A percentile compares a stretch with the other conserved stretches of the same genome.
Conservation (phyloP, 2,113 vertebrate species). For the Macroglossus sobrinus region DNA sequence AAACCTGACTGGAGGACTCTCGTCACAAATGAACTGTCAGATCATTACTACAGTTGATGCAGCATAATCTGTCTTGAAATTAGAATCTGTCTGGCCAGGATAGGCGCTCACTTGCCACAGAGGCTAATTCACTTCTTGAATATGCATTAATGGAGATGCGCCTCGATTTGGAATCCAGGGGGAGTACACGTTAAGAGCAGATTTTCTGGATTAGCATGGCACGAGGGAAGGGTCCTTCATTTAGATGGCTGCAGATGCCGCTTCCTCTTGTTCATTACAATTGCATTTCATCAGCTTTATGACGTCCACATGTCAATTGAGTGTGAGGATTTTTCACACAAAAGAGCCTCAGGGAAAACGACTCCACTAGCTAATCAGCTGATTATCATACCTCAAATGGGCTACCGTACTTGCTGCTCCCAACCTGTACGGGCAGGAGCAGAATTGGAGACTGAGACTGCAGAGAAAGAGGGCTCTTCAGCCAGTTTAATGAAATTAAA, state of each 20-base stretch:
- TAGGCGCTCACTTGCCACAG: slow-evolving; percentile 86
- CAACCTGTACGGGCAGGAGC: slow-evolving; percentile 83
- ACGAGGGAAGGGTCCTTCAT: slow-evolving; percentile 96
- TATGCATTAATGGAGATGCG: slow-evolving; percentile 97
- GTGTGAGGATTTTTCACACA: slow-evolving; percentile 99
- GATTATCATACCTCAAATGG: slow-evolving; percentile 99
- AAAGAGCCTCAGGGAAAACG: slow-evolving; percentile 99
- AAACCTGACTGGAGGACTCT: slow-evolving; percentile 92
- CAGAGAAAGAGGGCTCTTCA: slow-evolving; percentile 78
- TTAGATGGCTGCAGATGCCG: slow-evolving; percentile 97
- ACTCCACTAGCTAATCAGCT: slow-evolving; percentile 99
- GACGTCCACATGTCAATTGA: slow-evolving; percentile 99
- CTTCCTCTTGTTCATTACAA: slow-evolving; percentile 99
- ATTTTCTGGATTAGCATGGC: slow-evolving; percentile 99
- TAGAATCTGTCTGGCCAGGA: slow-evolving; percentile 95
- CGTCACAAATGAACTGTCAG: slow-evolving; percentile 99
- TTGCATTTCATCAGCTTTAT: slow-evolving; percentile 99
- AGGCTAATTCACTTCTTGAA: slow-evolving; percentile 95
- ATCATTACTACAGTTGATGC: slow-evolving; percentile 99
- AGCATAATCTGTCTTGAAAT: slow-evolving; percentile 99
- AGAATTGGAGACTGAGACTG: slow-evolving; percentile 86
- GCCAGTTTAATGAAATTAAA: slow-evolving; percentile 83
- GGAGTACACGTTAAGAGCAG: slow-evolving; percentile 98
- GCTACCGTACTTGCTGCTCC: slow-evolving; percentile 87
- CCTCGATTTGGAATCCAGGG: slow-evolving; percentile 93